phyloP scores from a whole-genome alignment of 2,888 invertebrate genomes.

The Hylaea fasciaria region DNA sequence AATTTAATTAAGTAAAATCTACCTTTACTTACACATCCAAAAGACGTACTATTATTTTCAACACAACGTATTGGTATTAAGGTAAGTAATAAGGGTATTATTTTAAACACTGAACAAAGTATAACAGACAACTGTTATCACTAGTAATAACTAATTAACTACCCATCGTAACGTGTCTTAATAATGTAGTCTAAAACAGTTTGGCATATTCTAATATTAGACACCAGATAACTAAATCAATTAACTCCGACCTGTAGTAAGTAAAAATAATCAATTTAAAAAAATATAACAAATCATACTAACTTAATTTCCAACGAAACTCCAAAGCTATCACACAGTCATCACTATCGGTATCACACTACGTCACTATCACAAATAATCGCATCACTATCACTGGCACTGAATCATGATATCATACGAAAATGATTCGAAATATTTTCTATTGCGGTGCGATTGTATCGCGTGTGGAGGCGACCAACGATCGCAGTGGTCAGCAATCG shows the following conservation, averaged over 20 bases:
- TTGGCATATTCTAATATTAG: too few relatives aligned
- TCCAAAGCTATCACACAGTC: slow-evolving; percentile 9
- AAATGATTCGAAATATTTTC: background rate
- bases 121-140: too few relatives aligned
- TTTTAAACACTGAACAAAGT: too few relatives aligned
- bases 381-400: slow-evolving; percentile 29
- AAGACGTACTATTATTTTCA: too few relatives aligned
- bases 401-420: background rate
- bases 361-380: slow-evolving; percentile 23
- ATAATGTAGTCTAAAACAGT: too few relatives aligned
- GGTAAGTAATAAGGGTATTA: too few relatives aligned
- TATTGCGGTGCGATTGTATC: background rate
- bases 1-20: too few relatives aligned
- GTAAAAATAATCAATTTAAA: background rate
- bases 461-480: slow-evolving; percentile 31
- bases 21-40: too few relatives aligned
- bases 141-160: too few relatives aligned
- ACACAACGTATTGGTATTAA: too few relatives aligned
- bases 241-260: too few relatives aligned
- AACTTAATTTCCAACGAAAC: background rate
- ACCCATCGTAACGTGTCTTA: too few relatives aligned
- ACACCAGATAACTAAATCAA: background rate
- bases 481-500: slow-evolving; percentile 38
- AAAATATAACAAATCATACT: background rate
- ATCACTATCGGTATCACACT: slow-evolving; percentile 8